Evolutionary conservation across 2,113 vertebrate species (phyloP), one percentile per base, ranked within the genome.

Genomic region (Furnarius figulus): DNA sequence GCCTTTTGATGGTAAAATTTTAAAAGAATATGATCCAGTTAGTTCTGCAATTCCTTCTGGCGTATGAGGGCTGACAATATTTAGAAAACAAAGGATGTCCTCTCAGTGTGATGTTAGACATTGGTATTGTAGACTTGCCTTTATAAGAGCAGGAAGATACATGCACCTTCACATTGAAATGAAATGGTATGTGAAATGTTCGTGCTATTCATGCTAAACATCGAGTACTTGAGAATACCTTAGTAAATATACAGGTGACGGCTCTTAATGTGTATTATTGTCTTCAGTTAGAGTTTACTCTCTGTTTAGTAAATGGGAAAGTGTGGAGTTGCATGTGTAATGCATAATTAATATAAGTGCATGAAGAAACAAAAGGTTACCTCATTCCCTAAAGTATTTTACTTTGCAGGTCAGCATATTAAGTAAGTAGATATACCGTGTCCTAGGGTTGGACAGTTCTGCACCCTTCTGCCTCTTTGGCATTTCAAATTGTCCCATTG

Each of bases 111-210:
- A 4, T 28, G 20, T 84, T 80, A 56, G 55, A 22, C 92, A 33
- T 4, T 84, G 40, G 40, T 68, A 18, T 52, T 85, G 53, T 37
- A 56, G 72, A 27, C 55, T 75, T 72, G 44, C 42, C 56, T 59
- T 75, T 72, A 20, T 30, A 53, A 28, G 49, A 63, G 40, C 61
- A 71, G 61, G 47, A 63, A 81, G 49, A 76, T 46, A 31, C 6
- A 56, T 28, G 35, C 30, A 83, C 83, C n/a, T 73, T 89, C 68
- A 68, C 2, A 4, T 5, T 81, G 68, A 81, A 85, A 81, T 88
- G 75, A 95, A 95, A 86, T 95, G 91, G 82, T 62, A 94, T 95
- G 87, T 95, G 91, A 92, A 97, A 89, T 75, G 63, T 85, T 90
- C 35, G 4, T 63, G 31, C 31, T 83, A 20, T 55, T 84, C 59